Percentiles rank a stretch among this genome's conserved stretches.
phyloP scores from a whole-genome alignment of 1,140 invertebrate genomes.

The Diorhabda elongata region DNA sequence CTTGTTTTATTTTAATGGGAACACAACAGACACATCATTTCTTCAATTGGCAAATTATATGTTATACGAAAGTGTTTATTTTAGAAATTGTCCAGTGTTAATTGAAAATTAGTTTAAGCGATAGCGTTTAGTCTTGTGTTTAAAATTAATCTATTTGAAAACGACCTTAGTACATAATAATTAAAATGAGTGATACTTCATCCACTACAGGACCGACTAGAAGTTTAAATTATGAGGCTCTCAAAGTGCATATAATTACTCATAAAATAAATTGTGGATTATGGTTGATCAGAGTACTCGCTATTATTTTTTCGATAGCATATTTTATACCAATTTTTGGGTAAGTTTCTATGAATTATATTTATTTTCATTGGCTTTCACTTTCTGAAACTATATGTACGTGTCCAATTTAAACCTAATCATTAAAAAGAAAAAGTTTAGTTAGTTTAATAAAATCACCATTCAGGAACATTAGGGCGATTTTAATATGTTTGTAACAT shows the following conservation, averaged over 20 bases:
- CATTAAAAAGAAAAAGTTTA: no score
- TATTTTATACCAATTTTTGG: conserved; percentile 87
- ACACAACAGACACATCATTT: no score
- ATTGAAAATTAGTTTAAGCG: no score
- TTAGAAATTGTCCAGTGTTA: no score
- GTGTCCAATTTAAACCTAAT: background rate
- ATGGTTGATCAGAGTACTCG: conserved; percentile 77
- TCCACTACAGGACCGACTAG: conserved; percentile 18
- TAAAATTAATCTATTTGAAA: no score
- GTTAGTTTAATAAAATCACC: no score
- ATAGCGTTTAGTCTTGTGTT: no score
- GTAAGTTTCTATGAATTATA: conserved; percentile 53
- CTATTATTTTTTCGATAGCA: conserved; percentile 74
- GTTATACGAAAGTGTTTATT: no score
- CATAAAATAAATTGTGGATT: conserved; percentile 83
- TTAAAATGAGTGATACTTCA: conserved; percentile 24
- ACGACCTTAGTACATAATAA: background rate
- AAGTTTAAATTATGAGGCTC: conserved; percentile 50
- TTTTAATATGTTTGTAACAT: no score
- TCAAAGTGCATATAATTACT: conserved; percentile 67
- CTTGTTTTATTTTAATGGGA: no score
- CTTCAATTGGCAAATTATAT: no score
- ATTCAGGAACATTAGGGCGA: no score
- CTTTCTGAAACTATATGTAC: background rate
- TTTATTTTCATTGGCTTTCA: background rate